A percentile compares a stretch with the other conserved stretches of the same genome.
These are phyloP conservation scores for Vireo griseus DNA, from an alignment of 2,797 vertebrate genomes.

Conservation along the genomic window DNA sequence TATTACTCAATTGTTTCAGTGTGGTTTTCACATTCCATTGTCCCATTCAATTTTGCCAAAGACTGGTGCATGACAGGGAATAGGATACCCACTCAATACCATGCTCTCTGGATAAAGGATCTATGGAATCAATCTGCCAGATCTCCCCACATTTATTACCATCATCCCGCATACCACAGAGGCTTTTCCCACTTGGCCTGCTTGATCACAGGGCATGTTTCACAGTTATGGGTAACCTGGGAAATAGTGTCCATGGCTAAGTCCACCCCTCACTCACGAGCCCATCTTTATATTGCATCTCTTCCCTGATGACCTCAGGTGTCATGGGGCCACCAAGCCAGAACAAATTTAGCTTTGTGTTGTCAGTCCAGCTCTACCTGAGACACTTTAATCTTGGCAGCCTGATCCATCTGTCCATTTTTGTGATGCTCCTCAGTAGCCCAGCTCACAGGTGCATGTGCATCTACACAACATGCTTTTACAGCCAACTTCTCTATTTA, in stretches of 20 bases:
- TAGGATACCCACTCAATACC: accelerated
- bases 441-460: accelerated
- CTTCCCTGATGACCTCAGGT: too few species aligned
- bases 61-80: not conserved
- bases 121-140: not conserved
- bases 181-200: not conserved
- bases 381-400: not conserved
- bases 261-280: accelerated
- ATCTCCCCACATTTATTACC: not conserved
- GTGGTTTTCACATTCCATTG: not conserved
- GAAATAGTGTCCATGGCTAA: not conserved
- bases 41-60: not conserved
- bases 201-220: not conserved
- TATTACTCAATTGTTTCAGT: not conserved
- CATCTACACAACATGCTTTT: accelerated
- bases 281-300: not conserved
- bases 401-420: not conserved
- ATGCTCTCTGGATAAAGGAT: too few species aligned
- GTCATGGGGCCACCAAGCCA: not conserved
- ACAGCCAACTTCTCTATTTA: not conserved
- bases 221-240: not conserved
- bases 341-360: not conserved
- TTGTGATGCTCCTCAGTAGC: not conserved
- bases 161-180: not conserved
- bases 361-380: too few species aligned